Percentiles rank a stretch among this genome's conserved stretches.
Evolutionary conservation across 1,140 invertebrate species (phyloP).

Genomic region (Hycleus cichorii): DNA sequence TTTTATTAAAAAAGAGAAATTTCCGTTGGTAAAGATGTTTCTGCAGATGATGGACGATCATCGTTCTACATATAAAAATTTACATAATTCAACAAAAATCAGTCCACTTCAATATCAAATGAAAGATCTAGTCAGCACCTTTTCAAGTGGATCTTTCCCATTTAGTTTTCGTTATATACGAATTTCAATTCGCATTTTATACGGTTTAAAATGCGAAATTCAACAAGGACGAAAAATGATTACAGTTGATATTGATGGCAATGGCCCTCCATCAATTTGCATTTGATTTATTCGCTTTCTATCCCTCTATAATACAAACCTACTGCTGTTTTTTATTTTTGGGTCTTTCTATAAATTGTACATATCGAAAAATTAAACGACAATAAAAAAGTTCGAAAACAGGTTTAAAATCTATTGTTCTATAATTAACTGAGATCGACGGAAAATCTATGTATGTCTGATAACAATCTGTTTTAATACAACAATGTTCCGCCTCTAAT

Average conservation of each 20-base stretch:
- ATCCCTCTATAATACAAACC: too few species aligned
- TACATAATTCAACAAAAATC: slow-evolving; percentile 41
- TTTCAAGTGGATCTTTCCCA: slow-evolving; percentile 34
- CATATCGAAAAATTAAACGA: too few species aligned
- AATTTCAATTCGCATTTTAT: too few species aligned
- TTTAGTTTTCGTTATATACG: slow-evolving; percentile 1
- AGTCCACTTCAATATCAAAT: slow-evolving; percentile 24
- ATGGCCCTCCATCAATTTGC: too few species aligned
- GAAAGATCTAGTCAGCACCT: slow-evolving; percentile 35
- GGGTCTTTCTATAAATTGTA: too few species aligned
- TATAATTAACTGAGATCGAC: slow-evolving; percentile 13
- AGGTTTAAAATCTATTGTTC: neutral
- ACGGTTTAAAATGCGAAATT: too few species aligned
- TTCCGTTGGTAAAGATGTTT: neutral
- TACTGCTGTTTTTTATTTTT: too few species aligned
- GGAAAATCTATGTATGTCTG: neutral
- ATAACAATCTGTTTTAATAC: slow-evolving; percentile 19
- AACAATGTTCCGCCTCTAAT: slow-evolving; percentile 11
- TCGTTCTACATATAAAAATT: slow-evolving; percentile 23
- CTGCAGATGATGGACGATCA: slow-evolving; percentile 27
- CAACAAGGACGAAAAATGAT: too few species aligned
- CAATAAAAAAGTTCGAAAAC: too few species aligned
- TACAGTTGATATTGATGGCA: too few species aligned
- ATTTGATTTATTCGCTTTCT: too few species aligned
- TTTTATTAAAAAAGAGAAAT: too few species aligned